These are phyloP conservation scores for Tylochromis polylepis DNA, from an alignment of 2,113 vertebrate species.

Conservation along the genomic window DNA sequence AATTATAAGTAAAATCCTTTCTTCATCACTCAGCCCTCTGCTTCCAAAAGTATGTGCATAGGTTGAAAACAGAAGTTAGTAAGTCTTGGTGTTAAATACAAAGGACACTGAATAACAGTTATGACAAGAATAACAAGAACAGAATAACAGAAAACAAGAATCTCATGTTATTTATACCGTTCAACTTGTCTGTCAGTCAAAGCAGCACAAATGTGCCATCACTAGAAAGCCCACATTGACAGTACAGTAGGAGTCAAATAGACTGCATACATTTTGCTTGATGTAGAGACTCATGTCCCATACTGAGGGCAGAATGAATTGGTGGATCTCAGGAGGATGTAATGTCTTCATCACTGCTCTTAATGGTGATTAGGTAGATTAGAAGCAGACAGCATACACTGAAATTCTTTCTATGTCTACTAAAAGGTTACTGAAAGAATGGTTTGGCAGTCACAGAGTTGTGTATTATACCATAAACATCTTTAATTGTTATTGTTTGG, in stretches of 20 bases:
- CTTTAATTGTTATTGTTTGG: background rate
- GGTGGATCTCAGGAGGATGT: background rate
- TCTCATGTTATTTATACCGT: background rate
- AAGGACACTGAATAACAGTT: background rate
- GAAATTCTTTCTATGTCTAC: background rate
- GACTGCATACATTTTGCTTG: background rate
- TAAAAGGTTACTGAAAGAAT: background rate
- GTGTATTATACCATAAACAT: background rate
- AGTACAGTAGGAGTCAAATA: background rate
- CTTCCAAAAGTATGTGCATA: background rate
- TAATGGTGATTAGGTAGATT: background rate
- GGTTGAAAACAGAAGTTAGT: background rate
- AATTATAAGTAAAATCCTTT: background rate
- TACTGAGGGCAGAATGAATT: background rate
- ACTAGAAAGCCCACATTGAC: background rate
- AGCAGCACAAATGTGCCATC: background rate
- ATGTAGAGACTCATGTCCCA: background rate
- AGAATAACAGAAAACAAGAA: background rate
- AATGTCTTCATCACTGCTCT: background rate
- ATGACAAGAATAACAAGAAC: background rate
- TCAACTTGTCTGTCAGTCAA: background rate
- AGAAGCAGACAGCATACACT: background rate
- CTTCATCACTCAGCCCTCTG: background rate
- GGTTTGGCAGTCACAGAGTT: background rate
- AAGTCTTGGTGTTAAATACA: background rate